Percentiles rank a stretch among this genome's conserved stretches.
These are phyloP conservation scores for Anorthoa munda DNA, from an alignment of 2,888 invertebrate genomes.

Conservation along the genomic window DNA sequence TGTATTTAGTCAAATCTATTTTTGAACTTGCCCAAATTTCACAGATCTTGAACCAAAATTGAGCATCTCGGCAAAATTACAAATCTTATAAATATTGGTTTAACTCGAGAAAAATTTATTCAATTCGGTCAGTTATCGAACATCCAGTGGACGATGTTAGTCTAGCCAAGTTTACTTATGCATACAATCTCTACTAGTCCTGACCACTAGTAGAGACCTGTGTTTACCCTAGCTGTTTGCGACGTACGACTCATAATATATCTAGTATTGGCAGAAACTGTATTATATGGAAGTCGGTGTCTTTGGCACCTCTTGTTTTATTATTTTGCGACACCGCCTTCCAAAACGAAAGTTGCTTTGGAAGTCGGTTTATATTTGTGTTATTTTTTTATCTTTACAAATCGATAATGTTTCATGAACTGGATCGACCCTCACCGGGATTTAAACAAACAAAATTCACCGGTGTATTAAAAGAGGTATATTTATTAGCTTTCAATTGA, in stretches of 20 bases:
- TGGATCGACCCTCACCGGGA: no score
- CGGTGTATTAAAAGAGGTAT: slow-evolving; percentile 11
- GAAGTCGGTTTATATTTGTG: no score
- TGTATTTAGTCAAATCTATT: background rate
- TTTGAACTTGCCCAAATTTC: background rate
- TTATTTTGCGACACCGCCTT: no score
- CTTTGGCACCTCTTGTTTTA: no score
- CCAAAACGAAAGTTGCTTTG: no score
- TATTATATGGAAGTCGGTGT: no score
- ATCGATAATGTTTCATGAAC: no score
- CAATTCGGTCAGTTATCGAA: background rate
- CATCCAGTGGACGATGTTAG: background rate
- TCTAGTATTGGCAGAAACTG: slow-evolving; percentile 13
- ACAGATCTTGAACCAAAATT: background rate
- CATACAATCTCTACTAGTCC: background rate
- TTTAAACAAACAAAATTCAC: no score
- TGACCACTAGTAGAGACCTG: no score
- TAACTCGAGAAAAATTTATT: background rate
- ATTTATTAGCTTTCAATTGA: slow-evolving; percentile 33
- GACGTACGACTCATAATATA: slow-evolving; percentile 15
- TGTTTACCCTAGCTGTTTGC: slow-evolving; percentile 6
- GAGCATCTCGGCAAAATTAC: background rate
- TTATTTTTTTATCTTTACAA: no score
- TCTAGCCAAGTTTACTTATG: slow-evolving; percentile 1
- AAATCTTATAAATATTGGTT: background rate